Conservation (phyloP, 2,888 invertebrate genomes). For the Drosophila bunnanda region DNA sequence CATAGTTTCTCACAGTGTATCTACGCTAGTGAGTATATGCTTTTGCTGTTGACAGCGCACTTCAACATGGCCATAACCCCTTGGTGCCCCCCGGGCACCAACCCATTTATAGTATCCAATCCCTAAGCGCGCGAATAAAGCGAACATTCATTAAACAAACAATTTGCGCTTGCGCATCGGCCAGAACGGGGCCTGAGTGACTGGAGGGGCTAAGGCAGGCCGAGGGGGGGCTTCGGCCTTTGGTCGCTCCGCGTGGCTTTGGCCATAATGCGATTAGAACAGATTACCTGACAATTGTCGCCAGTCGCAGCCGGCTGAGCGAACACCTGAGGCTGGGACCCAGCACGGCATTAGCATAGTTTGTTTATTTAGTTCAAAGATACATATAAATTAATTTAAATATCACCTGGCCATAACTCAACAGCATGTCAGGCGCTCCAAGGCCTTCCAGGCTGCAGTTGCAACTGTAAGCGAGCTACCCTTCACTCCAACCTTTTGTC, state of each 20-base stretch:
- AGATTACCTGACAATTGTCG: slow-evolving; percentile 78
- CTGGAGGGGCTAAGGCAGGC: neutral
- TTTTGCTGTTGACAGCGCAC: slow-evolving; percentile 60
- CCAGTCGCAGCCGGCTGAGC: slow-evolving; percentile 30
- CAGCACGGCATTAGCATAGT: slow-evolving; percentile 71
- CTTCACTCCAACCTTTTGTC: slow-evolving; percentile 73
- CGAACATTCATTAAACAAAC: slow-evolving; percentile 65
- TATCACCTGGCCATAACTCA: slow-evolving; percentile 74
- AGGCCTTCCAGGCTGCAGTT: slow-evolving; percentile 63
- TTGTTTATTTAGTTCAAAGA: slow-evolving; percentile 72
- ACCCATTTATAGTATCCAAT: slow-evolving; percentile 18
- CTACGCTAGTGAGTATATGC: slow-evolving; percentile 20
- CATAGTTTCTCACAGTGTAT: slow-evolving; percentile 4
- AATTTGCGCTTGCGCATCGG: slow-evolving; percentile 53
- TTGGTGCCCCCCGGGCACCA: neutral
- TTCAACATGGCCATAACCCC: slow-evolving; percentile 56
- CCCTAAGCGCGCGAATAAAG: slow-evolving; percentile 38
- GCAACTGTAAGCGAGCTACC: slow-evolving; percentile 56
- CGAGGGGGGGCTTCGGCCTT: neutral
- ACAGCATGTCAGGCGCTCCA: slow-evolving; percentile 67
- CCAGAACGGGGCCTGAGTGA: neutral
- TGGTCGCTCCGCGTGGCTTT: slow-evolving; percentile 26
- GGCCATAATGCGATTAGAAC: slow-evolving; percentile 81
- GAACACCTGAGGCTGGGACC: slow-evolving; percentile 66
- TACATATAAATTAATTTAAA: slow-evolving; percentile 77